Conservation (phyloP, 2,888 invertebrate species). For the Ormyrus pomaceus region DNA sequence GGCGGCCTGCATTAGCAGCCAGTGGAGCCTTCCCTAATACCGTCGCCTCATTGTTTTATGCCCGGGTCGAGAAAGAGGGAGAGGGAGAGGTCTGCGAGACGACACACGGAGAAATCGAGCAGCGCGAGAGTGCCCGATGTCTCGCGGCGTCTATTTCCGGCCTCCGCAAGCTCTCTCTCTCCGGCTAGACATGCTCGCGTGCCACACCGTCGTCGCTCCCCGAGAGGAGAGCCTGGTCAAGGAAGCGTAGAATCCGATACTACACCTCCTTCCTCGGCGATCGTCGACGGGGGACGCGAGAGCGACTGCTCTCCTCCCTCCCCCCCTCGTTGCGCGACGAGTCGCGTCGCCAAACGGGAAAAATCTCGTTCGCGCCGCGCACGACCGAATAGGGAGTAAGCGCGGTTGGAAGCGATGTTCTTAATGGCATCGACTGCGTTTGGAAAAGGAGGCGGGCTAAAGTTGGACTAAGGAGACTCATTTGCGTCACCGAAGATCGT, state of each 20-base stretch:
- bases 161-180: neutral
- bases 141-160: constrained; percentile 38
- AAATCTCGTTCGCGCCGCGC: neutral
- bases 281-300: constrained; percentile 38
- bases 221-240: constrained; percentile 53
- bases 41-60: constrained; percentile 38
- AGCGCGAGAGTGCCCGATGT: constrained; percentile 18
- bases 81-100: no score
- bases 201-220: constrained; percentile 2
- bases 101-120: constrained; percentile 11
- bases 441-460: neutral
- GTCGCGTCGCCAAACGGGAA: neutral
- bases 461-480: neutral
- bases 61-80: constrained; percentile 2
- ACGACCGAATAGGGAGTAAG: neutral
- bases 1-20: constrained; percentile 2
- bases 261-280: constrained; percentile 18
- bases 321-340: neutral
- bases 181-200: constrained; percentile 20
- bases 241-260: constrained; percentile 52
- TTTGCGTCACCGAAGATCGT: constrained; percentile 6
- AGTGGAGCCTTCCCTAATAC: neutral
- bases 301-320: constrained; percentile 26
- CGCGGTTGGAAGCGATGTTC: neutral
- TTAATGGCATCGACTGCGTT: neutral